Conservation (phyloP, 2,113 vertebrate genomes). For the Cyprinodon tularosa region DNA sequence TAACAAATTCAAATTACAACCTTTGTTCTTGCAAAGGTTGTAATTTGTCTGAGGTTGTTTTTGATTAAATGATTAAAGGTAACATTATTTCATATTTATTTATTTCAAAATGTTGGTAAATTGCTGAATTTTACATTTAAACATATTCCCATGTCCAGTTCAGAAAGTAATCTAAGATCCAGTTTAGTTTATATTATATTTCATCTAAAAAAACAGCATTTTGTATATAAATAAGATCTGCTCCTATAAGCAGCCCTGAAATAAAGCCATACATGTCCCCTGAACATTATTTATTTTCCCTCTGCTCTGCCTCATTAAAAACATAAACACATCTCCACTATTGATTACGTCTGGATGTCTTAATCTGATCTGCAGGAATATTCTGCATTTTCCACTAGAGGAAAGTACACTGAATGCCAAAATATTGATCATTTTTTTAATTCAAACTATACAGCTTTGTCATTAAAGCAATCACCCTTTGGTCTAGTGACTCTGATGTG, state of each 20-base stretch:
- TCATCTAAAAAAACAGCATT: slow-evolving; percentile 1
- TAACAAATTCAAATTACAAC: too few relatives aligned
- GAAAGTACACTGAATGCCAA: slow-evolving; percentile 74
- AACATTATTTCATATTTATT: too few relatives aligned
- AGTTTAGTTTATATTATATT: not conserved
- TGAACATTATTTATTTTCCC: slow-evolving; percentile 7
- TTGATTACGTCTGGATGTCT: slow-evolving; percentile 79
- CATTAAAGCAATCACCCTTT: slow-evolving; percentile 61
- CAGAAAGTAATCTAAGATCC: not conserved
- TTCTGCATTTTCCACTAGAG: slow-evolving; percentile 46
- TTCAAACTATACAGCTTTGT: slow-evolving; percentile 58
- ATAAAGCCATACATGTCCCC: slow-evolving; percentile 45
- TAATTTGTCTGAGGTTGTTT: too few relatives aligned
- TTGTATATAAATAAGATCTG: slow-evolving; percentile 7
- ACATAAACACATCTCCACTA: slow-evolving; percentile 75
- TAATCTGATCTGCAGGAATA: slow-evolving; percentile 72
- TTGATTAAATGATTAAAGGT: too few relatives aligned
- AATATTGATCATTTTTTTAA: slow-evolving; percentile 75
- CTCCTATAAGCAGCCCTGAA: slow-evolving; percentile 13
- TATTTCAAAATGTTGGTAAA: not conserved
- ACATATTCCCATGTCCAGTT: not conserved
- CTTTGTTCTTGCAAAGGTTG: too few relatives aligned
- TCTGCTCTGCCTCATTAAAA: slow-evolving; percentile 65
- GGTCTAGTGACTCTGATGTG: slow-evolving; percentile 68
- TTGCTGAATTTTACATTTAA: not conserved